Evolutionary conservation across 2,888 invertebrate genomes (phyloP), one percentile per base, ranked within the genome.

Genomic region (Abscondita cerata): DNA sequence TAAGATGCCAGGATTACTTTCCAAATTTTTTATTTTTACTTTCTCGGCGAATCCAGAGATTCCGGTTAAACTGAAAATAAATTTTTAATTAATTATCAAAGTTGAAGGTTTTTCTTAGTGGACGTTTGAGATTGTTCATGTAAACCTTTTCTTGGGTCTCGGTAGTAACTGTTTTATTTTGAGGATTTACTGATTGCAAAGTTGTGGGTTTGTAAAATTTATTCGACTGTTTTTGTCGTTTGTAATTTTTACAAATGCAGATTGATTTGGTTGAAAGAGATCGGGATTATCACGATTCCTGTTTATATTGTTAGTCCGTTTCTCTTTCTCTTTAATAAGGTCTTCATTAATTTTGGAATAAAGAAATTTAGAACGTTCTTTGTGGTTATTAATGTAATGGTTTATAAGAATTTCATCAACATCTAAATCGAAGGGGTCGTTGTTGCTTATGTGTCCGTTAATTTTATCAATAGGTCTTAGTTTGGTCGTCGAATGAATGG

Each of bases 391-490:
- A 16, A 20, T 20, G 13, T 52, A 53, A 19, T 53, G 4, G 19
- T 40, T 41, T 4, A 41, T 12, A 3, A 41, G 12, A 8, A 19
- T 56, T 41, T 48, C 6, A n/a, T 64, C 36, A 31, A 64, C 13
- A 25, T 69, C 60, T 36, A 69, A 51, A 56, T 68, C 62, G 20
- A 47, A 47, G 1, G 41, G 19, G 15, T 56, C 38, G 18, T 36
- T n/a, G 12, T 15, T 53, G 13, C 31, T 15, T 44, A 52, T 34
- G n/a, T 33, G 52, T 13, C 52, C 53, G 20, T 52, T 48, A 0
- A 36, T 9, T 9, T 36, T 18, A 9, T 20, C 33, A 34, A 52
- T 38, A 9, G 52, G 52, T 19, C 11, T 52, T 11, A 48, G 19
- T 16, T 52, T 57, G 9, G 64, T 66, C 2, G 13, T 31, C 0